Percentiles rank a stretch among this genome's conserved stretches.
Conservation (phyloP, 1,140 invertebrate species). For the Conus ventricosus region DNA sequence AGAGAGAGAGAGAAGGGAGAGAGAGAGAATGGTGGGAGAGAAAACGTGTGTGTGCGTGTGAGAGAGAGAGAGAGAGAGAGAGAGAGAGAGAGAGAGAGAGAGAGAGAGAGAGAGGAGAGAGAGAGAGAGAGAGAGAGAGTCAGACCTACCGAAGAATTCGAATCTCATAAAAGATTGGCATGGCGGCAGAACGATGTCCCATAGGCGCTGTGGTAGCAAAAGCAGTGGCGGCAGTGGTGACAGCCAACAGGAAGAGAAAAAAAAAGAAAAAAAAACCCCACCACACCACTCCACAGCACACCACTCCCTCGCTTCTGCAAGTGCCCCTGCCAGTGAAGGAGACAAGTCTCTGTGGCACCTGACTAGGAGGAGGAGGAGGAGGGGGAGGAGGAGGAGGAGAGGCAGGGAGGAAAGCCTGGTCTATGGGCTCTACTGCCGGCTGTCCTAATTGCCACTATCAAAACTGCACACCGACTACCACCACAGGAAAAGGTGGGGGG, state of each 20-base stretch:
- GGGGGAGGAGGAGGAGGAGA: no score
- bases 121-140: neutral
- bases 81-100: neutral
- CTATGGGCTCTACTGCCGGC: no score
- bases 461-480: neutral
- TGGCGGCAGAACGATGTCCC: neutral
- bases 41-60: no score
- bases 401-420: no score
- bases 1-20: no score
- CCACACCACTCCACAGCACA: neutral
- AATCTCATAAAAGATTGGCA: conserved; percentile 7
- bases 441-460: no score
- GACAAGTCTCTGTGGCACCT: neutral
- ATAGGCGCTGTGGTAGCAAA: neutral
- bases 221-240: neutral
- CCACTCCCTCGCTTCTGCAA: neutral
- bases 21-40: no score
- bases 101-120: neutral
- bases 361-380: no score
- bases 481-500: neutral
- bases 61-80: neutral
- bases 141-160: neutral
- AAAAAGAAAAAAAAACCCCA: neutral
- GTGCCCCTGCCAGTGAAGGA: no score
- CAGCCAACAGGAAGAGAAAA: no score